phyloP scores from a whole-genome alignment of 2,113 vertebrate species.

The Microtus oregoni region DNA sequence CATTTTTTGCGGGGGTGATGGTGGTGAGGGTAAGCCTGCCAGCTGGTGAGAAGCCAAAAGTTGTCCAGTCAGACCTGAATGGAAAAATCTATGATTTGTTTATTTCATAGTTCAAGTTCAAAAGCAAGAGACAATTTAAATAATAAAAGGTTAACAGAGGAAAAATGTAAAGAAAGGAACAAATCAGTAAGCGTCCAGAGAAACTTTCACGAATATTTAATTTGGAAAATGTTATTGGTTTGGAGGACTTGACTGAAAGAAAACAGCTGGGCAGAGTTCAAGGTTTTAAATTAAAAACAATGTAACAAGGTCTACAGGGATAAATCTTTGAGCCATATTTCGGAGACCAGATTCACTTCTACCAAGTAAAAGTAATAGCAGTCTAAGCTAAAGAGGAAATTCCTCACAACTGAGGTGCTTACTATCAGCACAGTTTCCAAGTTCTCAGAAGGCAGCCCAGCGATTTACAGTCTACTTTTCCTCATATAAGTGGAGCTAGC shows the following conservation, averaged over 20 bases:
- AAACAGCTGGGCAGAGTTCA: slow-evolving; percentile 89
- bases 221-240: slow-evolving; percentile 87
- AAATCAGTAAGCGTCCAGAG: slow-evolving; percentile 85
- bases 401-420: slow-evolving; percentile 91
- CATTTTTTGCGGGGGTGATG: neutral
- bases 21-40: slow-evolving; percentile 73
- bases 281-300: slow-evolving; percentile 89
- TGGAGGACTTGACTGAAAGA: slow-evolving; percentile 86
- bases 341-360: slow-evolving; percentile 88
- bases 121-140: slow-evolving; percentile 86
- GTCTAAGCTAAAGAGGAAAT: slow-evolving; percentile 89
- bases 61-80: slow-evolving; percentile 85
- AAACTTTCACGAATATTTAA: slow-evolving; percentile 88
- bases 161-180: slow-evolving; percentile 84
- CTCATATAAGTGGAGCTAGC: slow-evolving; percentile 84
- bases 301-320: slow-evolving; percentile 88
- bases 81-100: slow-evolving; percentile 74
- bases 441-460: slow-evolving; percentile 85
- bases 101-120: slow-evolving; percentile 87
- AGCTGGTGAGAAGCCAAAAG: slow-evolving; percentile 85
- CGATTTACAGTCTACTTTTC: slow-evolving; percentile 88
- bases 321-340: slow-evolving; percentile 87
- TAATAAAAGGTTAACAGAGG: slow-evolving; percentile 84
- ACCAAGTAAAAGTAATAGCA: slow-evolving; percentile 87
- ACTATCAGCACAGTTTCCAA: slow-evolving; percentile 88